phyloP scores from a whole-genome alignment of 2,888 invertebrate species.

The Sinohyriopsis cumingii region DNA sequence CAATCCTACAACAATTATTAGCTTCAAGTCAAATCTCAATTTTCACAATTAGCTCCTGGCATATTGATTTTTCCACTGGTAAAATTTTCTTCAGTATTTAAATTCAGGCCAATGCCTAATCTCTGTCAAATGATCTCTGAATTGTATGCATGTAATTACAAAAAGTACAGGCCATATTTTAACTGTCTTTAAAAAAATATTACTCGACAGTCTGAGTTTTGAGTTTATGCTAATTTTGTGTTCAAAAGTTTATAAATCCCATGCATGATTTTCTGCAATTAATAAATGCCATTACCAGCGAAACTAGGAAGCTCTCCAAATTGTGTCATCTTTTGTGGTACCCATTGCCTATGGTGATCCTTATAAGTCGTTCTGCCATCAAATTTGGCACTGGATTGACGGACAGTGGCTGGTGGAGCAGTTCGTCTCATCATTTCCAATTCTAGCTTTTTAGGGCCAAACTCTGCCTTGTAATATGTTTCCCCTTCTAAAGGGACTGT shows the following conservation, averaged over 20 bases:
- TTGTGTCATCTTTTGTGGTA: slow-evolving; percentile 49
- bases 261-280: not conserved
- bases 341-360: slow-evolving; percentile 64
- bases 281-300: slow-evolving; percentile 46
- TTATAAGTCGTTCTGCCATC: slow-evolving; percentile 61
- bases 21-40: too few species aligned
- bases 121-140: not conserved
- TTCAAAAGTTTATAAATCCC: not conserved
- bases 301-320: slow-evolving; percentile 69
- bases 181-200: not conserved
- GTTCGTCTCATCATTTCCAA: slow-evolving; percentile 29
- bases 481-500: slow-evolving; percentile 52
- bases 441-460: slow-evolving; percentile 36
- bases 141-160: not conserved
- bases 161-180: not conserved
- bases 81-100: too few species aligned
- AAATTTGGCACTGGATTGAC: slow-evolving; percentile 51
- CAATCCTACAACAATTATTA: too few species aligned
- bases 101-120: too few species aligned
- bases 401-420: slow-evolving; percentile 37
- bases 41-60: too few species aligned
- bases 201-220: not conserved
- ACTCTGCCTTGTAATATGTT: slow-evolving; percentile 60
- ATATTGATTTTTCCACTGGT: too few species aligned
- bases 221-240: not conserved